Evolutionary conservation across 2,888 invertebrate species (phyloP), one percentile per base, ranked within the genome.

Genomic region (Epinotia nisella): DNA sequence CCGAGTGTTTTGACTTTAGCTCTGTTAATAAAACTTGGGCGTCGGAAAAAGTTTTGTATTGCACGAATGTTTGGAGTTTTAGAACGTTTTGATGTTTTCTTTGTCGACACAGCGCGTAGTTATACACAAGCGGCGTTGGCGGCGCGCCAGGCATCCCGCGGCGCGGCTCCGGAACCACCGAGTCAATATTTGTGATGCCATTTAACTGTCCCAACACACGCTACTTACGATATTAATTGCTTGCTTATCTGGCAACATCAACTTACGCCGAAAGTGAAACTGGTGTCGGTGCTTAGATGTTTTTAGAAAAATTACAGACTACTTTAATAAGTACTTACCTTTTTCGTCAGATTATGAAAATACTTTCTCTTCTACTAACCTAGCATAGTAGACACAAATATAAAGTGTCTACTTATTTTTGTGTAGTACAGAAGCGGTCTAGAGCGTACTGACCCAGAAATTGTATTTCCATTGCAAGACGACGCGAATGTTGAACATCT

Each of bases 161-260:
- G 76, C 78, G 80, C 78, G 76, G 78, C 81, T 83, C 84, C 82
- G 79, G 76, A 78, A 83, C 84, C 85, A 83, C 87, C 83, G 83
- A 90, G 88, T 90, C 90, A 90, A 90, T 91, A 91, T 91, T 91
- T 90, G 90, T 86, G 87, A 87, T 86, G 87, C 87, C 86, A 88
- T 89, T 89, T 89, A 87, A 84, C 84, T 85, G 87, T 87, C 85
- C 84, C 80, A 79, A 79, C 80, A 77, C 79, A 79, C 78, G 77
- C 81, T 81, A 81, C 84, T 83, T 81, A 78, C 79, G 77, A 82
- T 85, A 85, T 85, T 88, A 86, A 86, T 87, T 84, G 82, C 80
- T 79, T 78, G 79, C 79, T 81, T 83, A 82, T 82, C 81, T 81
- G 70, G 70, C 75, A 78, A 79, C 76, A 81, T 81, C 77, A 67